Conservation (phyloP, 2,797 vertebrate genomes). For the Ispidina picta region DNA sequence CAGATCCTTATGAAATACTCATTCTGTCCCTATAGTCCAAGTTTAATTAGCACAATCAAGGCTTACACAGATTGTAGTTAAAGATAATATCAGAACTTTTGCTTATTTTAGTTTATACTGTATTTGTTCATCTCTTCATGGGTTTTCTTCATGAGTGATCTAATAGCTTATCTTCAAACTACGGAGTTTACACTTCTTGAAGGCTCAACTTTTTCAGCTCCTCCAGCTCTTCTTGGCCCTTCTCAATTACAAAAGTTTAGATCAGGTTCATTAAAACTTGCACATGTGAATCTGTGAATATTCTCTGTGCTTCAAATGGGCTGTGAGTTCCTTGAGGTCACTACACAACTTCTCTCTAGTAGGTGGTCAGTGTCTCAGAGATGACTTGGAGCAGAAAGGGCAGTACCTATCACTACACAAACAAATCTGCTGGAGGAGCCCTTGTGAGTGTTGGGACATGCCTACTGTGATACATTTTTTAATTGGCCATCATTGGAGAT, state of each 20-base stretch:
- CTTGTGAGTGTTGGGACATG: not conserved
- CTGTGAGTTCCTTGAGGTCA: not conserved
- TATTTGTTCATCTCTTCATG: not conserved
- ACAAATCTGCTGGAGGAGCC: not conserved
- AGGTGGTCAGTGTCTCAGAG: not conserved
- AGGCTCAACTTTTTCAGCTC: not conserved
- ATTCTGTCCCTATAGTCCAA: not conserved
- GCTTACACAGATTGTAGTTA: not conserved
- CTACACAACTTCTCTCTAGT: not conserved
- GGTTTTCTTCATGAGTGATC: not conserved
- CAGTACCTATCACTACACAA: fast-evolving
- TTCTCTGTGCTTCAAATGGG: not conserved
- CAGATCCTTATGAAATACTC: not conserved
- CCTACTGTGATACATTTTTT: not conserved
- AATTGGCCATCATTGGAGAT: not conserved
- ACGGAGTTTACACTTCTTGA: not conserved
- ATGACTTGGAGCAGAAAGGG: not conserved
- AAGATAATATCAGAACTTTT: not conserved
- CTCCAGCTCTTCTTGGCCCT: not conserved
- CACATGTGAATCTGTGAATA: too few species aligned
- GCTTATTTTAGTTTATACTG: not conserved
- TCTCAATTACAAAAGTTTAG: not conserved
- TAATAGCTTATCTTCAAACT: not conserved
- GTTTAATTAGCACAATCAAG: not conserved
- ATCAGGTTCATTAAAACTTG: not conserved